A percentile compares a stretch with the other conserved stretches of the same genome.
Evolutionary conservation across 2,888 invertebrate genomes (phyloP).

Genomic region (Drepanosiphum platanoidis): DNA sequence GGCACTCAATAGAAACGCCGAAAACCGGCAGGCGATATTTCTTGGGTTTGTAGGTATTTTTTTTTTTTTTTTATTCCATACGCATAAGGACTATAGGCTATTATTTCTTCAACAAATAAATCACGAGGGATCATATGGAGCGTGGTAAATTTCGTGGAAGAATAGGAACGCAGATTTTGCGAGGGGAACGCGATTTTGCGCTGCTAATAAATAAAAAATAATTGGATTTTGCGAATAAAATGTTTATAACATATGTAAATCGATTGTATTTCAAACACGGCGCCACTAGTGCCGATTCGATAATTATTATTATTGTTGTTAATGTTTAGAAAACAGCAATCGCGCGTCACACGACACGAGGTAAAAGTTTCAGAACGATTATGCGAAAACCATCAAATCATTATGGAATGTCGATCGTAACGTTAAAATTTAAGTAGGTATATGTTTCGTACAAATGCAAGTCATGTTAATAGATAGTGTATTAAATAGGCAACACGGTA

Average conservation of each 20-base stretch:
- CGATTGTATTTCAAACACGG: not conserved
- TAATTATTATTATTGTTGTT: not conserved
- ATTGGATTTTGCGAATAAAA: conserved; percentile 48
- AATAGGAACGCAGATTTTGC: conserved; percentile 44
- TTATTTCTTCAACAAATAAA: conserved; percentile 60
- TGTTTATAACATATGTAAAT: conserved; percentile 13
- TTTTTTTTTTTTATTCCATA: conserved; percentile 44
- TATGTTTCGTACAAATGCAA: not conserved
- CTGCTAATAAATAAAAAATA: conserved; percentile 55
- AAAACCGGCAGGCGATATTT: conserved; percentile 60
- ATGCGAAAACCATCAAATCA: not conserved
- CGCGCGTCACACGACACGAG: not conserved
- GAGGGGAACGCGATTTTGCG: conserved; percentile 33
- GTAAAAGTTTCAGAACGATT: not conserved
- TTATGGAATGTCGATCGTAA: not conserved
- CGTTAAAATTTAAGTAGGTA: not conserved
- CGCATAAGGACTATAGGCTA: conserved; percentile 47
- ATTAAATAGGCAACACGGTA: not conserved
- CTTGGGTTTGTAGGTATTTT: conserved; percentile 54
- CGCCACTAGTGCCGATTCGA: not conserved
- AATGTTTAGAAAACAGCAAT: not conserved
- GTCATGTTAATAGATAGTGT: not conserved
- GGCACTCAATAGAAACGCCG: conserved; percentile 57
- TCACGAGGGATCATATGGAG: conserved; percentile 61
- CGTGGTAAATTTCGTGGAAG: conserved; percentile 59